These are phyloP conservation scores for Parauchenoglanis punctatus DNA, from an alignment of 2,797 vertebrate genomes.

Conservation along the genomic window DNA sequence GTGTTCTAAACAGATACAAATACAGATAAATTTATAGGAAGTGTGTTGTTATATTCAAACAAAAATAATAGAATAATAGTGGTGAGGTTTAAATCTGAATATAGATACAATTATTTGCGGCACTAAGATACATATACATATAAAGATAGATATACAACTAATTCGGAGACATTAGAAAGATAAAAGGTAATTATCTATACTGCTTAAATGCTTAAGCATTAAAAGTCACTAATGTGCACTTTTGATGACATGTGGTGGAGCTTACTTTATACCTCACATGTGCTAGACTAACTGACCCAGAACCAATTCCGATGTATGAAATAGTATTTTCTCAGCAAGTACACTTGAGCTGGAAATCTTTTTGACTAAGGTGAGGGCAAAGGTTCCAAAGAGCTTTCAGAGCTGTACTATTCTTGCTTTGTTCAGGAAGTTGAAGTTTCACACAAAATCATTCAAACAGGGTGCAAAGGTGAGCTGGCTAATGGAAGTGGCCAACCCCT, in stretches of 20 bases:
- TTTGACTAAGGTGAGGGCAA: neutral
- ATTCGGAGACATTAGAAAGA: neutral
- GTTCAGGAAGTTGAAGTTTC: neutral
- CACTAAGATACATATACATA: neutral
- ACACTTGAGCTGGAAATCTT: neutral
- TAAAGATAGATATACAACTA: neutral
- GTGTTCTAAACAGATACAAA: neutral
- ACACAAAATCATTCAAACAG: neutral
- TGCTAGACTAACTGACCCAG: neutral
- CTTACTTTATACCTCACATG: neutral
- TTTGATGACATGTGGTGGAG: neutral
- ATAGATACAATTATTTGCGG: neutral
- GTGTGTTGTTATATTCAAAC: neutral
- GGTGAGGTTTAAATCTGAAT: neutral
- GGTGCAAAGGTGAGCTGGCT: neutral
- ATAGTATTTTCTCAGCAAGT: neutral
- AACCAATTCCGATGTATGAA: neutral
- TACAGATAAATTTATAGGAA: neutral
- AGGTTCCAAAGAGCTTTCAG: neutral
- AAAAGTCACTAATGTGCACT: neutral
- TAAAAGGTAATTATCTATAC: neutral
- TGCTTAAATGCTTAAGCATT: neutral
- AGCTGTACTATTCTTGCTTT: neutral
- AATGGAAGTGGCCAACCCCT: slow-evolving; percentile 34
- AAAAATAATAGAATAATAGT: neutral